phyloP scores from a whole-genome alignment of 2,888 invertebrate species.

The Drosophila prolongata region DNA sequence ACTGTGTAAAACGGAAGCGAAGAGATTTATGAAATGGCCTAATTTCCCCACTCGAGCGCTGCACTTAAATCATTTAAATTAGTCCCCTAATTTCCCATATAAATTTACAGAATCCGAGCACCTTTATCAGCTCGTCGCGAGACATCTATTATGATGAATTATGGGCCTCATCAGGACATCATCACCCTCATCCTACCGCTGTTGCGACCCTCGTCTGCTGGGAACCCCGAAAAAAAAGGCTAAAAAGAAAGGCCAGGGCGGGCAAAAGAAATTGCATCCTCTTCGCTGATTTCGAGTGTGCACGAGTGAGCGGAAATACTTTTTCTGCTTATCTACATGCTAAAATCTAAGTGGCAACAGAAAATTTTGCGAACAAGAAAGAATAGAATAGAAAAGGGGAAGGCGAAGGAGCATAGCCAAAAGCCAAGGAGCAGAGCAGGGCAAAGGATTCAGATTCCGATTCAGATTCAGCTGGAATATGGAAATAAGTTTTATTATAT shows the following conservation, averaged over 20 bases:
- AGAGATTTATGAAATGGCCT: not conserved
- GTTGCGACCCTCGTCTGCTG: slow-evolving; percentile 36
- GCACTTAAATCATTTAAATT: slow-evolving; percentile 7
- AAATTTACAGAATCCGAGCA: slow-evolving; percentile 9
- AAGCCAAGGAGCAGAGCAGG: not conserved
- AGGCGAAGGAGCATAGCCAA: slow-evolving; percentile 9
- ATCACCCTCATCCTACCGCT: slow-evolving; percentile 10
- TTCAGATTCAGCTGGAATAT: slow-evolving; percentile 49
- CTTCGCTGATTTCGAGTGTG: slow-evolving; percentile 43
- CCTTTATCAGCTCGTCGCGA: slow-evolving; percentile 21
- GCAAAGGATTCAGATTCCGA: slow-evolving; percentile 12
- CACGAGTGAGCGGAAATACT: slow-evolving; percentile 55
- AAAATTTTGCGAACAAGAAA: slow-evolving; percentile 41
- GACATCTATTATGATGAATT: slow-evolving; percentile 41
- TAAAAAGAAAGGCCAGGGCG: slow-evolving; percentile 8
- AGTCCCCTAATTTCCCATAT: not conserved
- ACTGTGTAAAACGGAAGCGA: not conserved
- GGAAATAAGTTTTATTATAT: slow-evolving; percentile 55
- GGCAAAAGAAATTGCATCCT: slow-evolving; percentile 42
- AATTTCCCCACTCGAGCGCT: not conserved
- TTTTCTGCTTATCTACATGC: slow-evolving; percentile 62
- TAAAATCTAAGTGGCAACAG: slow-evolving; percentile 67
- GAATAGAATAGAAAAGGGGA: not conserved
- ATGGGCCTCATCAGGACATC: slow-evolving; percentile 31
- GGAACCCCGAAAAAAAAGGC: not conserved